phyloP scores from a whole-genome alignment of 2,113 vertebrate species.

The Cebidichthys violaceus region DNA sequence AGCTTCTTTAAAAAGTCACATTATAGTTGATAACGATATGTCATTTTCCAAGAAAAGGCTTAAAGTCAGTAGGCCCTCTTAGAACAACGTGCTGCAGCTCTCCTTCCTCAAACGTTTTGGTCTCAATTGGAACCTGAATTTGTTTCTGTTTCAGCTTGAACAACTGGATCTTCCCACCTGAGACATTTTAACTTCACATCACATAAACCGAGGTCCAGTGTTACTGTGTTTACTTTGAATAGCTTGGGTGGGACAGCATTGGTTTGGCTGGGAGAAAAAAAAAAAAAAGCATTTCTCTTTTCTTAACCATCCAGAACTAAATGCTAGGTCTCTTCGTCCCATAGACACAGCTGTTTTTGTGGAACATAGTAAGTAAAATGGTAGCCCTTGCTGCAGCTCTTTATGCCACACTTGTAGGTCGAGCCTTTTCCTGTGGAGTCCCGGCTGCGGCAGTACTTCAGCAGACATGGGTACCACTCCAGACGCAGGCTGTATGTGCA shows the following conservation, averaged over 20 bases:
- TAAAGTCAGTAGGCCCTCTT: slow-evolving; percentile 15
- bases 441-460: slow-evolving; percentile 93
- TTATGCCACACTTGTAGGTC: slow-evolving; percentile 98
- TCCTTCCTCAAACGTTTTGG: slow-evolving; percentile 57
- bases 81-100: not conserved
- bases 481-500: slow-evolving; percentile 92
- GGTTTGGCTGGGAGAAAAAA: slow-evolving; percentile 14
- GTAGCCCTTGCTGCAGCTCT: slow-evolving; percentile 97
- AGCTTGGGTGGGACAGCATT: slow-evolving; percentile 34
- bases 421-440: slow-evolving; percentile 85
- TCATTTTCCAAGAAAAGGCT: slow-evolving; percentile 23
- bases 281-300: slow-evolving; percentile 9
- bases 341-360: slow-evolving; percentile 93
- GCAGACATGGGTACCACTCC: slow-evolving; percentile 97
- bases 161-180: slow-evolving; percentile 48
- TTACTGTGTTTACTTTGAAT: slow-evolving; percentile 42
- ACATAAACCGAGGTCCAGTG: slow-evolving; percentile 49
- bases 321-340: slow-evolving; percentile 93
- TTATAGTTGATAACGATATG: slow-evolving; percentile 7
- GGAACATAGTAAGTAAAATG: slow-evolving; percentile 91
- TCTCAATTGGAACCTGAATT: slow-evolving; percentile 59
- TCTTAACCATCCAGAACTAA: slow-evolving; percentile 27
- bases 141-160: slow-evolving; percentile 24
- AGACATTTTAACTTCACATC: slow-evolving; percentile 52
- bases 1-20: slow-evolving; percentile 44